Percentiles rank a stretch among this genome's conserved stretches.
These are phyloP conservation scores for Ectemnius lituratus DNA, from an alignment of 2,888 invertebrate species.

Conservation along the genomic window DNA sequence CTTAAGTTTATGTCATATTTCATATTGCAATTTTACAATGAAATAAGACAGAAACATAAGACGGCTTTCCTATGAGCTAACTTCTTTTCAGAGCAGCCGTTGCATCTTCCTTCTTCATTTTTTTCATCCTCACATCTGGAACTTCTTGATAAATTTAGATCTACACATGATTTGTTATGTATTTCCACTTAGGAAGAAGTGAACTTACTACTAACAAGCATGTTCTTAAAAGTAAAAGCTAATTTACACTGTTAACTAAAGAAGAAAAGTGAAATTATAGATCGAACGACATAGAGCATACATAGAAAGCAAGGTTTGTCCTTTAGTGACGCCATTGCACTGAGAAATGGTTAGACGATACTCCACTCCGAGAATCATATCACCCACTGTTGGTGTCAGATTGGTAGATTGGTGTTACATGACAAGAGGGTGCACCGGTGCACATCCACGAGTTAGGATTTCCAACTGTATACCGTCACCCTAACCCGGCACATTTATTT, in stretches of 20 bases:
- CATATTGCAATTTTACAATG: slow-evolving; percentile 76
- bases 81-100: slow-evolving; percentile 16
- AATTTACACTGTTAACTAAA: neutral
- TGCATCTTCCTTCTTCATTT: neutral
- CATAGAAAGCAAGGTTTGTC: no score
- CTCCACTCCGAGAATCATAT: slow-evolving; percentile 45
- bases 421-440: slow-evolving; percentile 50
- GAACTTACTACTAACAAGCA: no score
- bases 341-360: slow-evolving; percentile 63
- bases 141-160: no score
- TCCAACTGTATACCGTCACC: slow-evolving; percentile 11
- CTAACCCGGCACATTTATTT: no score
- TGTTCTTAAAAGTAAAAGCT: no score
- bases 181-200: no score
- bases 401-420: slow-evolving; percentile 58
- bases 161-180: no score
- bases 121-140: no score
- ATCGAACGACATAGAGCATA: neutral
- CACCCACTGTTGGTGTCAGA: slow-evolving; percentile 27
- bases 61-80: slow-evolving; percentile 75
- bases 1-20: slow-evolving; percentile 78
- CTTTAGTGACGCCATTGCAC: slow-evolving; percentile 57
- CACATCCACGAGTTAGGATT: slow-evolving; percentile 40
- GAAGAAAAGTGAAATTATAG: neutral
- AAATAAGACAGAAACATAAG: slow-evolving; percentile 78